These are phyloP conservation scores for Neuroterus valhalla DNA, from an alignment of 1,140 invertebrate species.

Conservation along the genomic window DNA sequence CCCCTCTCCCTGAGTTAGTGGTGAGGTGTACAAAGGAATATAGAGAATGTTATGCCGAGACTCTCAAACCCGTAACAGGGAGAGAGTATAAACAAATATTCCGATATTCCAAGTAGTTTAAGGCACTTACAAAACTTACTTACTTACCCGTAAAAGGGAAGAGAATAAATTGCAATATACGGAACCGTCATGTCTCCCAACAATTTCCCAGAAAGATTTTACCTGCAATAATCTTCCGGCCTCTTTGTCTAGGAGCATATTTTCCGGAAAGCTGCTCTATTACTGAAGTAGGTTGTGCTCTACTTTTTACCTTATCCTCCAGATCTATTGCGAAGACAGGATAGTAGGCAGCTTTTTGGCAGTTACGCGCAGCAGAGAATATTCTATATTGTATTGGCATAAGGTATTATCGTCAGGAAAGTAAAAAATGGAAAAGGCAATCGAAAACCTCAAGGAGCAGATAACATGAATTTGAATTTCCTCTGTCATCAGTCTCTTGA, in stretches of 20 bases:
- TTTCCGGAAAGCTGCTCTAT: not conserved
- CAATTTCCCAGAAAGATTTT: not conserved
- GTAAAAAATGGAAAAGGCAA: not conserved
- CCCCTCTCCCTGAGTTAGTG: no score
- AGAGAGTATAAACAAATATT: no score
- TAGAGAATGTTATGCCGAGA: no score
- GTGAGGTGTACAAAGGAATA: no score
- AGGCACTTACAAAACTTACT: no score
- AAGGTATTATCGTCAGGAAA: slow-evolving; percentile 1
- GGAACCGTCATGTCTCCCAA: not conserved
- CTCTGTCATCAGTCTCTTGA: slow-evolving; percentile 44
- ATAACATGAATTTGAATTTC: slow-evolving; percentile 30
- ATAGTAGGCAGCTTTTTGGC: not conserved
- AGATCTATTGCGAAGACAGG: slow-evolving; percentile 17
- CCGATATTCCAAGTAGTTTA: no score
- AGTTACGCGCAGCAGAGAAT: not conserved
- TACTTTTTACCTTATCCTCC: slow-evolving; percentile 1
- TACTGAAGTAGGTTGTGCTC: not conserved
- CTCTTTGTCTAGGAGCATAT: not conserved
- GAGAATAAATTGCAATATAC: no score
- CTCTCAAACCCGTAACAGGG: no score
- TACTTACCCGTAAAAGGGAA: no score
- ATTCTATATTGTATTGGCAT: no score
- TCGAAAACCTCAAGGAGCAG: not conserved
- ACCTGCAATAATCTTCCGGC: not conserved